Base-by-base conservation (phyloP, 2,797 vertebrate species). In the Rhadinocentrus ornatus region DNA sequence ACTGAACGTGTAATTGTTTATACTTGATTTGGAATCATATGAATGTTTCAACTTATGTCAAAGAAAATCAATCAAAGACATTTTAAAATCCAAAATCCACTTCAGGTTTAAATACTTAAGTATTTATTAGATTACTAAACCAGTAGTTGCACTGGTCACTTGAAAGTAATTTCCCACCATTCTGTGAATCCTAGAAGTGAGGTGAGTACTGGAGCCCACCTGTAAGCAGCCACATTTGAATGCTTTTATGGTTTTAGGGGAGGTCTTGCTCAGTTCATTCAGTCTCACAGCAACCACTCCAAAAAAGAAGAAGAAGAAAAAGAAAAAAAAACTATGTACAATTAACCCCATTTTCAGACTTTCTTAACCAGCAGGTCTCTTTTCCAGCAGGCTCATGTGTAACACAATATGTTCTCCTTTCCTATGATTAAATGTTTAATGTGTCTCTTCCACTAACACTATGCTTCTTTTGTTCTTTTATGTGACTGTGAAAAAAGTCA, bases 341-440 rank as follows among this genome's bases (percentile, higher is more conserved):
- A 35, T 68, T 26, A 57, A 68, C 11, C 50, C 60, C 27, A 67
- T 41, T 70, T 77, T 60, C 31, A 72, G 29, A 78, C 32, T 29
- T 82, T 46, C 82, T 60, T 78, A 84, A 83, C 71, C 26, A 48
- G 8, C n/a, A 22, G 8, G 18, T 73, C 27, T 81, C 18, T 77
- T 88, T 81, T 69, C 55, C 80, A 68, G 77, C 87, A 93, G 89
- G 86, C 78, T 78, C 55, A 27, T 35, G 62, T 54, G 37, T 71
- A 68, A 58, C 9, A 0, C 59, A 26, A 13, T 16, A 0, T 44
- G 41, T 62, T 64, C 59, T 62, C 20, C 50, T 71, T 69, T 56
- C 29, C 60, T 61, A 15, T 32, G 31, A 82, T 61, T 59, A 68
- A 79, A 80, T 78, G 70, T 82, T 89, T 27, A 66, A 41, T 75